Conservation (phyloP, 2,113 vertebrate genomes). For the Oncorhynchus nerka region DNA sequence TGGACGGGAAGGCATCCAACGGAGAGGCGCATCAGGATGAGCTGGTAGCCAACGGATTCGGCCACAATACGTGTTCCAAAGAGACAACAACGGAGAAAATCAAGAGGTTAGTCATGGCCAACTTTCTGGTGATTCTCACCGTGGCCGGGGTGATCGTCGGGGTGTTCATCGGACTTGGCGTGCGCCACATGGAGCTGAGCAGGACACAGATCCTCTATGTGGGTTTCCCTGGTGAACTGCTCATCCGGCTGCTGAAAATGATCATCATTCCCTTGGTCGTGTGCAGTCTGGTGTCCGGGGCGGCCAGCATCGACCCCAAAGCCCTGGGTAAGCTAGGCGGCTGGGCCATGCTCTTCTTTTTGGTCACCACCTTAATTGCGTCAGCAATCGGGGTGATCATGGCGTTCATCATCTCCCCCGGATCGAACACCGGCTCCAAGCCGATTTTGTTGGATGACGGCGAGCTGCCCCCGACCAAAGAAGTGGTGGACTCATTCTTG, state of each 20-base stretch:
- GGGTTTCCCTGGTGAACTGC: conserved; percentile 85
- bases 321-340: conserved; percentile 85
- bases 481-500: conserved; percentile 86
- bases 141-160: conserved; percentile 81
- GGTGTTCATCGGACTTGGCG: conserved; percentile 77
- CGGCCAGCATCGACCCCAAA: conserved; percentile 86
- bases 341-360: conserved; percentile 90
- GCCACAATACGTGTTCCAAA: not conserved
- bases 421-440: conserved; percentile 39
- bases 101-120: conserved; percentile 67
- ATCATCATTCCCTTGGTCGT: conserved; percentile 91
- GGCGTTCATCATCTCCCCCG: conserved; percentile 79
- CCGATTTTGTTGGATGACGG: fast-evolving
- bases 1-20: conserved; percentile 50
- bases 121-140: conserved; percentile 85
- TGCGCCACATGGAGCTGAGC: conserved; percentile 60
- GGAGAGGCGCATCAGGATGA: conserved; percentile 51
- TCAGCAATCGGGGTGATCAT: conserved; percentile 81
- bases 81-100: conserved; percentile 44
- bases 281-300: conserved; percentile 85
- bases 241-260: conserved; percentile 86
- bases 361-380: conserved; percentile 83
- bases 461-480: conserved; percentile 63
- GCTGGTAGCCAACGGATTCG: conserved; percentile 43
- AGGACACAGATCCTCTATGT: conserved; percentile 68